These are phyloP conservation scores for Bombylius major DNA, from an alignment of 2,888 invertebrate genomes.

Conservation along the genomic window DNA sequence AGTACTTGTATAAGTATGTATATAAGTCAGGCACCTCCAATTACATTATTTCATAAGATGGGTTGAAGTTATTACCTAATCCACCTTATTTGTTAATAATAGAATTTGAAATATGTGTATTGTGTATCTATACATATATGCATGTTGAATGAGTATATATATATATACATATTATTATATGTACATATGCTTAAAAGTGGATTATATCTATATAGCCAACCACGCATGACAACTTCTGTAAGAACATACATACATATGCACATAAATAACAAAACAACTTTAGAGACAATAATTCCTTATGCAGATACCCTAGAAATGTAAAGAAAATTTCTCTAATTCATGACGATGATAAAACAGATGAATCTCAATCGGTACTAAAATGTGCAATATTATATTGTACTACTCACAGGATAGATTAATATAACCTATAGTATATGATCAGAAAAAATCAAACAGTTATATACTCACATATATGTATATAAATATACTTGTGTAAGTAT, in stretches of 20 bases:
- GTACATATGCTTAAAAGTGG: background rate
- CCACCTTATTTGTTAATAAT: background rate
- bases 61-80: background rate
- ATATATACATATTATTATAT: too few relatives aligned
- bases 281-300: too few relatives aligned
- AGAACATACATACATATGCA: background rate
- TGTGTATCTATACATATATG: too few relatives aligned
- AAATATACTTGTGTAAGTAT: too few relatives aligned
- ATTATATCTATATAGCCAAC: background rate
- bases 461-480: too few relatives aligned
- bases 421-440: background rate
- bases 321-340: background rate
- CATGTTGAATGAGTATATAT: background rate
- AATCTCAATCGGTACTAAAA: background rate
- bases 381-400: too few relatives aligned
- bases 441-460: background rate
- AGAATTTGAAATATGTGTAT: too few relatives aligned
- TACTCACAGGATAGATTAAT: too few relatives aligned
- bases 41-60: background rate
- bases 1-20: background rate
- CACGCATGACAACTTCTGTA: background rate
- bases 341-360: background rate
- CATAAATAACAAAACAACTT: too few relatives aligned
- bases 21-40: background rate
- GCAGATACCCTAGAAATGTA: too few relatives aligned